Evolutionary conservation across 2,888 invertebrate species (phyloP), one percentile per base, ranked within the genome.

Genomic region (Scaeva pyrastri): DNA sequence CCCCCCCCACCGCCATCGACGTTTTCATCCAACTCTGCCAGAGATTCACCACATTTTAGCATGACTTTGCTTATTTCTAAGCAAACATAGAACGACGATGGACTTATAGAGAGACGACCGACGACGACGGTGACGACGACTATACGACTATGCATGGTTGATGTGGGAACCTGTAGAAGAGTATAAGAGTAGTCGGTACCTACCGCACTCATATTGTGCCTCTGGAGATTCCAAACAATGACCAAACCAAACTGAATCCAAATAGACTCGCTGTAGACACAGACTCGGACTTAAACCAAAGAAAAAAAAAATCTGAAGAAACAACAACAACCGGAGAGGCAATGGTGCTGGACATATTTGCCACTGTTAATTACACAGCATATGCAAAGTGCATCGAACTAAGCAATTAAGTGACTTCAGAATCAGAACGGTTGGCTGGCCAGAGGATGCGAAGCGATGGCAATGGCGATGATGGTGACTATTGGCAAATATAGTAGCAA

Each of bases 321-420:
- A 31, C 31, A 31, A 60, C 19, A 52, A 39, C 6, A 60, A 60
- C 64, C 39, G 12, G 14, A 31, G 26, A 45, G 43, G 60, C 56
- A 39, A 21, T 50, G 64, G 56, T 52, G 82, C 45, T 78, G 58
- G 56, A 86, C 76, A 81, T 73, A 82, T 58, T 77, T 82, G 82
- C 82, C 81, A 86, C 82, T 86, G 86, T 86, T 86, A 86, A 86
- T 86, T 86, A 86, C 86, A 86, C 86, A 86, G 72, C 81, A 73
- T 86, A 82, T 82, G 81, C 86, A 82, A 81, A 86, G 86, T 86
- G 82, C 86, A 86, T 82, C 86, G 86, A 86, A 82, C 86, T 86
- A 82, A 81, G 82, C 81, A 86, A 86, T 86, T 86, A 82, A 82
- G 77, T 77, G 81, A 86, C 82, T 85, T 71, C 23, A 70, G 58